A percentile compares a stretch with the other conserved stretches of the same genome.
These are phyloP conservation scores for Ectemnius cavifrons DNA, from an alignment of 2,888 invertebrate genomes.

Conservation along the genomic window DNA sequence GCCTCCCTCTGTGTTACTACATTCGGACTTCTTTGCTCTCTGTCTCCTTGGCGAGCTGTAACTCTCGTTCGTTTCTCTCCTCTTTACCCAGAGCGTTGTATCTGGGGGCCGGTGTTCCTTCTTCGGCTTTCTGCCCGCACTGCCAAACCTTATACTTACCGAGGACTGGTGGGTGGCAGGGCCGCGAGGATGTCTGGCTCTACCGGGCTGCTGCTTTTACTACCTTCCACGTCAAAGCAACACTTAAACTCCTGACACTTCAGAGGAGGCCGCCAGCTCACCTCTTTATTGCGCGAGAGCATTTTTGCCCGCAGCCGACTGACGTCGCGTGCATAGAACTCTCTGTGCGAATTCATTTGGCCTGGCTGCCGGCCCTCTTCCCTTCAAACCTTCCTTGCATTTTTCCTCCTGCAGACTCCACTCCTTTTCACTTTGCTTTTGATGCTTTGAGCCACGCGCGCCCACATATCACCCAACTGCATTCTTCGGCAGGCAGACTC, in stretches of 20 bases:
- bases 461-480: background rate
- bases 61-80: constrained; percentile 13
- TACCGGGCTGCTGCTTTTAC: constrained; percentile 41
- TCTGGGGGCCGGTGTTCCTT: constrained; percentile 2
- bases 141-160: constrained; percentile 37
- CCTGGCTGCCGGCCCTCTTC: constrained; percentile 22
- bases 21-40: constrained; percentile 22
- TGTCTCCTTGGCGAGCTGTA: constrained; percentile 9
- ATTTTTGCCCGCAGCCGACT: constrained; percentile 28
- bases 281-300: constrained; percentile 51
- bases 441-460: background rate
- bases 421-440: background rate
- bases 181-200: constrained; percentile 32
- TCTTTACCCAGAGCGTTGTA: constrained; percentile 23
- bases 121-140: constrained; percentile 19
- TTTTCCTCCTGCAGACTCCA: background rate
- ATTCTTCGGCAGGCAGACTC: too few relatives aligned
- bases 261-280: constrained; percentile 39
- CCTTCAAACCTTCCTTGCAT: constrained; percentile 19
- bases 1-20: constrained; percentile 40
- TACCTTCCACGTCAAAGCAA: constrained; percentile 51
- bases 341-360: constrained; percentile 39
- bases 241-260: constrained; percentile 58
- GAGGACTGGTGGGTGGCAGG: constrained; percentile 17
- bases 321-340: constrained; percentile 15